Evolutionary conservation across 2,797 vertebrate genomes (phyloP).

Genomic region (Fistularia commersonii): DNA sequence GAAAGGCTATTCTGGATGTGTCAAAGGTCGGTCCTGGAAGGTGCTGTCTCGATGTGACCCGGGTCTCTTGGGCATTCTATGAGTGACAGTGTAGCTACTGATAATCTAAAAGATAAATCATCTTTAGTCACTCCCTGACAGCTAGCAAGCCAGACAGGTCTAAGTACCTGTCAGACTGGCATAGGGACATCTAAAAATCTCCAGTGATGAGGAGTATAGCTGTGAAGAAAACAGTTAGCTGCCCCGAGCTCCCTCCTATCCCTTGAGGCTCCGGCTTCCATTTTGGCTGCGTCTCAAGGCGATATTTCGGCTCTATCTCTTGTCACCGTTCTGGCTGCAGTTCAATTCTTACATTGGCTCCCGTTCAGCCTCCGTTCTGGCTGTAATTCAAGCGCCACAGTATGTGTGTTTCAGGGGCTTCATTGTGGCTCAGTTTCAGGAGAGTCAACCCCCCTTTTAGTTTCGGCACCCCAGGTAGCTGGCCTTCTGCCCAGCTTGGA

Average conservation of each 20-base stretch:
- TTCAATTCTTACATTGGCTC: slow-evolving; percentile 68
- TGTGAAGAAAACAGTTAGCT: slow-evolving; percentile 61
- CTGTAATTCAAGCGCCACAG: slow-evolving; percentile 63
- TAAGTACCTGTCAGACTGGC: slow-evolving; percentile 70
- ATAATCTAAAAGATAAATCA: slow-evolving; percentile 66
- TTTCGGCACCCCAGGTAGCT: slow-evolving; percentile 77
- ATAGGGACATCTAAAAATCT: slow-evolving; percentile 67
- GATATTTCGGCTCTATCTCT: slow-evolving; percentile 71
- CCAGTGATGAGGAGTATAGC: slow-evolving; percentile 57
- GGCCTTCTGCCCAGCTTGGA: slow-evolving; percentile 69
- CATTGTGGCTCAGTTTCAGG: slow-evolving; percentile 71
- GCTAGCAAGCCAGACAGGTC: slow-evolving; percentile 65
- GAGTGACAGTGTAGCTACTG: slow-evolving; percentile 46
- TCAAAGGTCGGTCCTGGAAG: slow-evolving; percentile 25
- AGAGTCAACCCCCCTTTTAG: slow-evolving; percentile 39
- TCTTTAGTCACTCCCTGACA: slow-evolving; percentile 57
- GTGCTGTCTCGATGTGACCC: slow-evolving; percentile 41
- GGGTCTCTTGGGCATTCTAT: slow-evolving; percentile 43
- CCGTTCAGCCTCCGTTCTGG: slow-evolving; percentile 66
- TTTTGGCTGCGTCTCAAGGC: slow-evolving; percentile 71
- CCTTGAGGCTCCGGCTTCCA: slow-evolving; percentile 63
- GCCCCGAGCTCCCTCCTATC: slow-evolving; percentile 50
- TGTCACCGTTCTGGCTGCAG: slow-evolving; percentile 69
- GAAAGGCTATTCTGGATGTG: slow-evolving; percentile 18
- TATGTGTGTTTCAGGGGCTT: slow-evolving; percentile 62